Base-by-base conservation (phyloP, 1,140 invertebrate genomes). In the Drosophila erecta region DNA sequence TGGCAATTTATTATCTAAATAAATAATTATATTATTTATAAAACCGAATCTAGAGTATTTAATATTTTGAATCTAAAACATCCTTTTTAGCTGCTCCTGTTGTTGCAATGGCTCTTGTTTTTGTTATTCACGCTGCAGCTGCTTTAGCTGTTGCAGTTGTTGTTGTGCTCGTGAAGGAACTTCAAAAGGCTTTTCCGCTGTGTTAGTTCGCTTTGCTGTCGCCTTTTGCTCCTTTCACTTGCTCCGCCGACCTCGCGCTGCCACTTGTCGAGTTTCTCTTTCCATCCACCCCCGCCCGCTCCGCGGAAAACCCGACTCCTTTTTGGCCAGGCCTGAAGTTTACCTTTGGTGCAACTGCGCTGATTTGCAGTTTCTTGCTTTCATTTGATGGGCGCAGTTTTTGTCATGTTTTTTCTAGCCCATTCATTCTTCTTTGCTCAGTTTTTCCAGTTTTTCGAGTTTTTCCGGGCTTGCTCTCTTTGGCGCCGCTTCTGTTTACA, bases 351-450 rank as follows among this genome's bases (percentile, higher is more conserved):
- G 71, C 80, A 80, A 84, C 76, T 80, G 79, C 79, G 79, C 79
- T 81, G 79, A 81, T 81, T 84, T 84, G 81, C 81, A 80, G 77
- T 84, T 86, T 84, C 75, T 79, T 76, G 59, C 60, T 85, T 85
- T 81, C 81, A 77, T 84, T 80, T 80, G 71, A 73, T 85, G 65
- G 79, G 66, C 76, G 60, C 70, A 57, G 51, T 49, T 76, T 62
- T 64, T 41, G 33, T 75, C 71, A 56, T 60, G 38, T 44, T 47
- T 33, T 76, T 62, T 17, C 40, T 40, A 49, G 35, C 41, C 66
- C 69, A 59, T 72, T 72, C 65, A 72, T 70, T 58, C 67, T 76
- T 22, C 41, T 60, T 77, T 24, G 50, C 51, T 43, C 43, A 70
- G 46, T 47, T 51, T 77, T 49, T 37, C 38, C 47, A 65, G 37